Evolutionary conservation across 2,888 invertebrate genomes (phyloP), one percentile per base, ranked within the genome.

Genomic region (Drosophila kambysellisi): DNA sequence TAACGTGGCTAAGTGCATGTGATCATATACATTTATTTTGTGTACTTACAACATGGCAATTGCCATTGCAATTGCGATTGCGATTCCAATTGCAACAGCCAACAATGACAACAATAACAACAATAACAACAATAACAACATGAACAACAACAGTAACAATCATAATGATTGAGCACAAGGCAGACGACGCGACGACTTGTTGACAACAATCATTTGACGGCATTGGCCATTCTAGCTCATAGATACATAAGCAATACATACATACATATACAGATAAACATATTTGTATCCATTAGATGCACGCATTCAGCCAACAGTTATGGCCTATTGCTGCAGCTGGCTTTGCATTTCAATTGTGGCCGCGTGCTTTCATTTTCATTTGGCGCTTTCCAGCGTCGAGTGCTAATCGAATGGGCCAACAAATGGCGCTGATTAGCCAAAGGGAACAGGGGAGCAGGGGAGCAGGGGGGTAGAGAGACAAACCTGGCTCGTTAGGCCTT

Each of bases 281-380:
- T 43, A 41, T 41, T 41, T 30, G 39, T 39, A 41, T 39, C 39
- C 39, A 41, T 41, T 41, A 32, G 41, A 64, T n/a, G 32, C 20
- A 64, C 9, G 37, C 9, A 46, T 2, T 39, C 17, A 20, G 32
- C n/a, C 25, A 33, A 62, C 20, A 52, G 29, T 33, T 25, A 8
- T 46, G 20, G 46, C 32, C 32, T 41, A 17, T 29, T 25, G n/a
- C 15, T 70, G 72, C 68, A 72, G 67, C 74, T 71, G 81, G 70
- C 89, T 88, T 69, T 89, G 89, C 87, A 89, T 88, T 86, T 78
- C 89, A 88, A 88, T 84, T 88, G 81, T 72, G 79, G 52, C 70
- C 81, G 69, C 78, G 41, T 77, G 82, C 74, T 81, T 79, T 79
- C 79, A 61, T 70, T 79, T 79, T 79, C 79, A 61, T 79, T 79